Base-by-base conservation (phyloP, 2,888 invertebrate genomes). In the Pseudococcus jackbeardsleyi region DNA sequence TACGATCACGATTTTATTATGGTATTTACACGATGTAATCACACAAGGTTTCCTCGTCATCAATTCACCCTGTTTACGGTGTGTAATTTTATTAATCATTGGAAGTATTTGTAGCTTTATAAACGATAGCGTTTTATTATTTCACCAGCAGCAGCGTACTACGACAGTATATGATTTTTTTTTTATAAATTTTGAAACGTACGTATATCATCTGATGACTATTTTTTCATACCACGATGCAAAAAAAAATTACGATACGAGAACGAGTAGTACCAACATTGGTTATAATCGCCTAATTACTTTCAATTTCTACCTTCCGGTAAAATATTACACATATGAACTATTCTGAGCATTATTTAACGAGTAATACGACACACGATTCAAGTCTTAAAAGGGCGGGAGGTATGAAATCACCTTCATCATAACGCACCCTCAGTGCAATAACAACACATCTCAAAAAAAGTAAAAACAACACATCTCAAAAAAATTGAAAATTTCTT, bases 21-120 rank as follows among this genome's bases (percentile, higher is more conserved):
- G 64, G 64, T 64, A 64, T 64, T 19, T 64, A 64, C 64, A 64
- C 64, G 54, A n/a, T 54, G 48, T 48, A 48, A 9, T 64, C 64
- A 64, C 64, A 64, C 64, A 19, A 64, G 64, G 64, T 64, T 64
- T 64, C 22, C n/a, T 54, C 54, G 48, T 48, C 48, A 12, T 54
- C 6, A 64, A 64, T 64, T 64, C 79, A 79, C 79, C 79, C 79
- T 79, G 79, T 79, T 46, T 79, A 79, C 79, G 79, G 15, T 77
- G 77, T 77, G 39, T 64, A 72, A 8, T 79, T 72, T 33, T 9
- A 68, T n/a, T 48, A 22, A 33, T 33, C 15, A 77, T 39, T 33
- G 33, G 33, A 72, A 33, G 33, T 72, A n/a, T n/a, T 26, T 3
- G 26, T 68, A 26, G 68, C 68, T 77, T 77, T 72, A 15, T 33